Evolutionary conservation across 2,888 invertebrate genomes (phyloP).

Genomic region (Oligia latruncula): DNA sequence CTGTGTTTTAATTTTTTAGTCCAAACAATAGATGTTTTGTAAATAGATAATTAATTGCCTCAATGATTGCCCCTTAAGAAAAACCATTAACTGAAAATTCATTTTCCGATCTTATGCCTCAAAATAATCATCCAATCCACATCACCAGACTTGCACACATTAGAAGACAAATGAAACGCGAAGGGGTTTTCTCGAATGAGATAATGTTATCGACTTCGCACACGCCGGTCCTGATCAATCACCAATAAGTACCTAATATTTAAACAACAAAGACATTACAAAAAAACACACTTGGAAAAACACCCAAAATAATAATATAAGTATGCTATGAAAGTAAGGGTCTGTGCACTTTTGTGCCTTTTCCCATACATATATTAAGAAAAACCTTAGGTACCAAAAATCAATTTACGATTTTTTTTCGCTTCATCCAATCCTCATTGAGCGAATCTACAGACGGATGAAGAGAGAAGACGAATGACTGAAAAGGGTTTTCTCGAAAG

Average conservation of each 20-base stretch:
- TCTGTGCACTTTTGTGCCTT: no score
- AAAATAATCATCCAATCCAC: not conserved
- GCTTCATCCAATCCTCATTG: no score
- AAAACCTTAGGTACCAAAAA: no score
- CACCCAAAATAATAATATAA: not conserved
- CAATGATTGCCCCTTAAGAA: no score
- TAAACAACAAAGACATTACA: slow-evolving; percentile 23
- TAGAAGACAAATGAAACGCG: slow-evolving; percentile 36
- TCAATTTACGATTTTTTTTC: no score
- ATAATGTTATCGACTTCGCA: slow-evolving; percentile 36
- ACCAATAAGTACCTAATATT: slow-evolving; percentile 69
- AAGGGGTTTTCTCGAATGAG: slow-evolving; percentile 38
- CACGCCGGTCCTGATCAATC: slow-evolving; percentile 71
- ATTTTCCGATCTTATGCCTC: not conserved
- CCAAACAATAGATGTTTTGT: no score
- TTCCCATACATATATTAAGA: no score
- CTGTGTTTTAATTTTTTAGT: no score
- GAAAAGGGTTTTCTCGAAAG: not conserved
- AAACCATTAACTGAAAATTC: not conserved
- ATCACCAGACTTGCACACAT: not conserved
- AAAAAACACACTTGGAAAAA: slow-evolving; percentile 39
- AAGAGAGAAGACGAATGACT: no score
- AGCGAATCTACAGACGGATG: no score
- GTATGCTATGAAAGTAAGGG: not conserved
- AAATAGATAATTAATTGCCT: no score